Conservation (phyloP, 2,888 invertebrate species). For the Polia nebulosa region DNA sequence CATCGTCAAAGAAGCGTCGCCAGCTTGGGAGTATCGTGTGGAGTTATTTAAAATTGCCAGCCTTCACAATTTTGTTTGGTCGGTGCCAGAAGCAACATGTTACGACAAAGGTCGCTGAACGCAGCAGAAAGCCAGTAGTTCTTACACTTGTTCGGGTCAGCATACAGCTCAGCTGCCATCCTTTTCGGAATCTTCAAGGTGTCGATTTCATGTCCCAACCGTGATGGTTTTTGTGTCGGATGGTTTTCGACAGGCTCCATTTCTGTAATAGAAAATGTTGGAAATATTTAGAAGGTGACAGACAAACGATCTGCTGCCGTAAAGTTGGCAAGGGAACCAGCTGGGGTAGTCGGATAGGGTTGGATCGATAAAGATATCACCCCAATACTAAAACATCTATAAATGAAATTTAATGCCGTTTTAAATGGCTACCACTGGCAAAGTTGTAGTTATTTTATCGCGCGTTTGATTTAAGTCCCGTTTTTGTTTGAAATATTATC, state of each 20-base stretch:
- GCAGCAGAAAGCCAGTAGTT: not conserved
- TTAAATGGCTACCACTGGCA: not conserved
- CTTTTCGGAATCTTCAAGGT: not conserved
- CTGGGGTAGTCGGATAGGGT: not conserved
- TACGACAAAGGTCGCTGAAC: not conserved
- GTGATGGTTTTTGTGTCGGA: accelerated
- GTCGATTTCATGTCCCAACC: accelerated
- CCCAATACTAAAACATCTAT: not conserved
- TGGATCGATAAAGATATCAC: not conserved
- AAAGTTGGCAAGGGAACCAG: not conserved
- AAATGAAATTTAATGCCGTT: not conserved
- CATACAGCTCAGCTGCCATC: not conserved
- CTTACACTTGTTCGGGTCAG: not conserved
- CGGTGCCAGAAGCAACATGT: too few relatives aligned
- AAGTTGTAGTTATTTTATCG: not conserved
- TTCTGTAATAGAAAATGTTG: conserved; percentile 22
- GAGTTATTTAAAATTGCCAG: conserved; percentile 9
- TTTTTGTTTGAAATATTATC: not conserved
- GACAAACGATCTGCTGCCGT: not conserved
- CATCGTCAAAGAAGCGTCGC: not conserved
- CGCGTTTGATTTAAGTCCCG: not conserved
- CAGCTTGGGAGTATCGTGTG: not conserved
- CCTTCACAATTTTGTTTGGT: too few relatives aligned
- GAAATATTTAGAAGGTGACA: conserved; percentile 14
- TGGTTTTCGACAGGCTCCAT: not conserved